Percentiles rank a stretch among this genome's conserved stretches.
These are phyloP conservation scores for Bombyx huttoni DNA, from an alignment of 2,888 invertebrate genomes.

Conservation along the genomic window DNA sequence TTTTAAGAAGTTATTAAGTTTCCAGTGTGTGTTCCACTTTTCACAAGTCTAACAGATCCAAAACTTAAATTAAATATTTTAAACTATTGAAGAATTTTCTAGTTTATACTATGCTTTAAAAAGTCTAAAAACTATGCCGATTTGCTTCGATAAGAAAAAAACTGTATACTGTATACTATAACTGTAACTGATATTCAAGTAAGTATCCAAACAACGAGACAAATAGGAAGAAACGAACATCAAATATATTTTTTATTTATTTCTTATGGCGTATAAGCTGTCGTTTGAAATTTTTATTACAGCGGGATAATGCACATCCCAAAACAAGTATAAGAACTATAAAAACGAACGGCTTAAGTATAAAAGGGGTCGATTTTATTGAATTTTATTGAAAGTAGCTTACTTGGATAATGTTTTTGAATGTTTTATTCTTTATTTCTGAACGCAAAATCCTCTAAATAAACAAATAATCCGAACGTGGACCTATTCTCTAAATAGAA, in stretches of 20 bases:
- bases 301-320: slow-evolving; percentile 54
- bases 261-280: slow-evolving; percentile 42
- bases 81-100: no score
- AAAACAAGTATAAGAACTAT: slow-evolving; percentile 52
- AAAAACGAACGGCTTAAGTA: slow-evolving; percentile 62
- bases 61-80: no score
- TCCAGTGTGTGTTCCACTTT: no score
- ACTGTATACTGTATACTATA: no score
- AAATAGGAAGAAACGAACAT: slow-evolving; percentile 26
- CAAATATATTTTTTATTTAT: slow-evolving; percentile 29
- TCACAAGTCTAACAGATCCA: no score
- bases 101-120: no score
- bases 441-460: not conserved
- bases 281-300: slow-evolving; percentile 52
- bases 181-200: not conserved
- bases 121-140: not conserved
- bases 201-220: slow-evolving; percentile 8
- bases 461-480: not conserved
- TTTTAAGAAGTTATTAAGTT: no score
- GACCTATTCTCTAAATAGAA: not conserved
- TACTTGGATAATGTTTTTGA: not conserved
- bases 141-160: not conserved
- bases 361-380: slow-evolving; percentile 69
- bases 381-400: slow-evolving; percentile 59
- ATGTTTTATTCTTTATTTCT: not conserved